phyloP scores from a whole-genome alignment of 2,797 vertebrate species.

The Hozukius guyotensis region DNA sequence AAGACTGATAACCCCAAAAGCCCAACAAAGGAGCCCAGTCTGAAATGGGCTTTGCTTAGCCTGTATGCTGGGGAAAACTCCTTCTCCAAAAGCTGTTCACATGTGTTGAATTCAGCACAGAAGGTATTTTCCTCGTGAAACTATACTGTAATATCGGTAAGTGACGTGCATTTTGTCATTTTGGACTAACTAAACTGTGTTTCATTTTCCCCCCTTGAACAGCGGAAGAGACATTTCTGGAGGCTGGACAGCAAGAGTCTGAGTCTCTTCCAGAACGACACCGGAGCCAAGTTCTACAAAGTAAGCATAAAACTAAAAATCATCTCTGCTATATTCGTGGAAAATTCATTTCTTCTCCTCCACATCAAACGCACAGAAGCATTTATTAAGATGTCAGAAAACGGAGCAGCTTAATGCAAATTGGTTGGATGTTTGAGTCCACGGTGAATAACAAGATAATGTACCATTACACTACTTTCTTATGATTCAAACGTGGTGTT shows the following conservation, averaged over 20 bases:
- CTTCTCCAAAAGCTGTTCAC: conserved; percentile 38
- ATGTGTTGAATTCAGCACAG: conserved; percentile 53
- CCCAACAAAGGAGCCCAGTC: conserved; percentile 40
- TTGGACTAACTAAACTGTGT: conserved; percentile 13
- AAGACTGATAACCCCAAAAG: conserved; percentile 66
- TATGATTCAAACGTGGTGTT: background rate
- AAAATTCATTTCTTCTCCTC: background rate
- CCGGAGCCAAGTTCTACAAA: conserved; percentile 89
- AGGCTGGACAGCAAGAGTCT: conserved; percentile 88
- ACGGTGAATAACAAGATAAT: background rate
- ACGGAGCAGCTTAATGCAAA: background rate
- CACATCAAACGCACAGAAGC: background rate
- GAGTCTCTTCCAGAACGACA: conserved; percentile 88
- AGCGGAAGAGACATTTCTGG: conserved; percentile 90
- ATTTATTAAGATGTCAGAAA: conserved; percentile 11
- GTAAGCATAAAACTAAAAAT: conserved; percentile 68
- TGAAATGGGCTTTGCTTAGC: conserved; percentile 49
- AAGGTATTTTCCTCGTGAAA: conserved; percentile 47
- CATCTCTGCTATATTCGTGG: conserved; percentile 10
- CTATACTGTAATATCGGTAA: conserved; percentile 1
- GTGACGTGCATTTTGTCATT: background rate
- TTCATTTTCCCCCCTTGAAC: conserved; percentile 28
- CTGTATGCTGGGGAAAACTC: conserved; percentile 40
- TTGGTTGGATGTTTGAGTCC: background rate
- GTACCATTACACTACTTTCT: background rate